These are phyloP conservation scores for Orycteropus afer DNA, from an alignment of 2,113 vertebrate species.

Conservation along the genomic window DNA sequence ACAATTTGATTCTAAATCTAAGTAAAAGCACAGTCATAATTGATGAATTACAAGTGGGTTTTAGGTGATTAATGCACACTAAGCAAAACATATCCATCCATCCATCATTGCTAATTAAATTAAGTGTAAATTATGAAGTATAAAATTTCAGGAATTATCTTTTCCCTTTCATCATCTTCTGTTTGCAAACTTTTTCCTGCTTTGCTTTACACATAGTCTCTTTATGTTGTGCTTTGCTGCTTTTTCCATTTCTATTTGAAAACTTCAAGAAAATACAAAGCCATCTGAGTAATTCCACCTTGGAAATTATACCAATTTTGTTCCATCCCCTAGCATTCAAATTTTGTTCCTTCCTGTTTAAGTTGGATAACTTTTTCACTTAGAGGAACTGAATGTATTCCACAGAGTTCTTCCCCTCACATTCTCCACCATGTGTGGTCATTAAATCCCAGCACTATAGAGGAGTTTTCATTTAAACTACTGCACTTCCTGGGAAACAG, in stretches of 20 bases:
- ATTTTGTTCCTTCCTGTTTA: conserved; percentile 68
- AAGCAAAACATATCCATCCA: neutral
- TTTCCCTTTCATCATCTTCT: neutral
- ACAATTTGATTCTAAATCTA: conserved; percentile 47
- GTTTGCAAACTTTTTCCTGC: conserved; percentile 30
- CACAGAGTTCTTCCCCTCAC: neutral
- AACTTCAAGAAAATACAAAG: conserved; percentile 56
- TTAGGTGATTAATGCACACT: neutral
- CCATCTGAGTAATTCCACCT: conserved; percentile 54
- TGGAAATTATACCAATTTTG: conserved; percentile 65
- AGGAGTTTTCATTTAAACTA: conserved; percentile 32
- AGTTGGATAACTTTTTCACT: conserved; percentile 59
- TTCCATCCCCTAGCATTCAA: conserved; percentile 49
- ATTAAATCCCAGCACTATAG: conserved; percentile 64
- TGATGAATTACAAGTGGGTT: neutral
- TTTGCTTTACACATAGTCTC: neutral
- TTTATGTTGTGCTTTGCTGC: neutral
- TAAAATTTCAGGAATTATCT: neutral
- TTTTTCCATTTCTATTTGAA: conserved; percentile 39
- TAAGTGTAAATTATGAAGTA: conserved; percentile 14
- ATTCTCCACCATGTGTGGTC: conserved; percentile 65
- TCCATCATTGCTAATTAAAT: conserved; percentile 9
- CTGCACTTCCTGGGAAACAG: conserved; percentile 58
- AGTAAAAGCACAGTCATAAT: conserved; percentile 6
- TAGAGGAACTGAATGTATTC: conserved; percentile 53